Evolutionary conservation across 30 jellyfish, hydroid and myxozoan species (phyloP), one percentile per base, ranked within the genome.

Genomic region (Haliclystus octoradiatus): DNA sequence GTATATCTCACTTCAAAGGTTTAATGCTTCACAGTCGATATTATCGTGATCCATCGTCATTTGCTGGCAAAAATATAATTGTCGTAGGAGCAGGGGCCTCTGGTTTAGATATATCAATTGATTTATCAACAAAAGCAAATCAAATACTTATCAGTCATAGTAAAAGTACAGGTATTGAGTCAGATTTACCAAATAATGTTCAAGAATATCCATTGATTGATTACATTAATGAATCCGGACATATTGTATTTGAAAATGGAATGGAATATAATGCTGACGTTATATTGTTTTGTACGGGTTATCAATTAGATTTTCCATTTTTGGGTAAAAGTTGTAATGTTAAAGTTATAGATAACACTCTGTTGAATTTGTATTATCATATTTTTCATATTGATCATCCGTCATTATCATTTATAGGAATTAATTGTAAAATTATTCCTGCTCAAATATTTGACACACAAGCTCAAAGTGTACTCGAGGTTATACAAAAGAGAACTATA

Each of bases 71-170:
- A 72, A 71, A 72, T 12, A 86, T 78, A 0, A 29, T 78, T 50
- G 81, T 85, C 0, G 76, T 77, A 0, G 96, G 96, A 46, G 89
- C 81, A 26, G 68, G 90, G 30, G 67, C 96, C n/a, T 85, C 96
- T 0, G 96, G 93, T 4, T 78, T 77, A 66, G 96, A 85, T 46
- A 85, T 85, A 51, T 75, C 88, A 22, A 15, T 77, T 27, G 93
- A 85, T 47, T 62, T 85, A 32, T 50, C 93, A 28, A 49, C 78
- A 29, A 72, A 61, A 3, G 90, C 93, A 34, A 63, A 77, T 3
- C 49, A 3, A 22, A 79, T 85, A 26, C 3, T 46, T 32, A 46
- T 85, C 15, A 69, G 96, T 63, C 96, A 85, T 57, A 47, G 19
- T 40, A 40, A 49, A 33, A 79, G 82, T 14, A 61, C 71, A 31